phyloP scores from a whole-genome alignment of 2,888 invertebrate species.

The Myopa testacea region DNA sequence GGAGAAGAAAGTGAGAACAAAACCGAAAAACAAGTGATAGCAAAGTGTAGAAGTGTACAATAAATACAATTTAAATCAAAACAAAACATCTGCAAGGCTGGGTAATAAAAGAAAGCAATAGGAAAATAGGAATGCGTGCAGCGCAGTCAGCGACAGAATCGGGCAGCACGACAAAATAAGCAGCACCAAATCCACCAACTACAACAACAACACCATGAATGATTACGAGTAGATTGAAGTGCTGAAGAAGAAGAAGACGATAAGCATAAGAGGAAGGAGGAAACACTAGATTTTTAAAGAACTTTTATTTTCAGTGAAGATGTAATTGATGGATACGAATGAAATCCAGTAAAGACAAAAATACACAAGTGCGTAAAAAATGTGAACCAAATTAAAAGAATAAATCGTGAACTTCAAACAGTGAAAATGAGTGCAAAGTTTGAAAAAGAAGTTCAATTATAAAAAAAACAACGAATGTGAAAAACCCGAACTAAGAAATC shows the following conservation, averaged over 20 bases:
- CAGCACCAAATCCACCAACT: slow-evolving; percentile 14
- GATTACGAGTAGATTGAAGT: too few species aligned
- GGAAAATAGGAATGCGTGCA: slow-evolving; percentile 37
- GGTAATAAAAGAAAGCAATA: background rate
- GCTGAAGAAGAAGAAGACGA: too few species aligned
- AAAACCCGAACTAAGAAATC: slow-evolving; percentile 27
- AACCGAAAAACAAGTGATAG: background rate
- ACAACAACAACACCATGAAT: background rate
- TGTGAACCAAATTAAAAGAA: background rate
- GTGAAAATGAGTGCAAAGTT: slow-evolving; percentile 8
- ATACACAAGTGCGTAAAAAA: slow-evolving; percentile 10
- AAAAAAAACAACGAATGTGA: slow-evolving; percentile 21
- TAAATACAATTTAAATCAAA: background rate
- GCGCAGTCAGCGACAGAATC: background rate
- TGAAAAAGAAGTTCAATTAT: slow-evolving; percentile 4
- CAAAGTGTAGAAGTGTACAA: slow-evolving; percentile 13
- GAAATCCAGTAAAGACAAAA: background rate
- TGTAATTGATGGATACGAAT: background rate
- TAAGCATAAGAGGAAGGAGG: background rate
- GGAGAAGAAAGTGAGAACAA: background rate
- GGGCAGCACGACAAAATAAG: background rate
- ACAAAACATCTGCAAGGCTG: background rate
- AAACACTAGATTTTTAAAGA: slow-evolving; percentile 6
- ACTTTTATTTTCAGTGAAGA: slow-evolving; percentile 3
- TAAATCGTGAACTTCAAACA: background rate